Base-by-base conservation (phyloP, 2,797 vertebrate species). In the Dicrostonyx torquatus region DNA sequence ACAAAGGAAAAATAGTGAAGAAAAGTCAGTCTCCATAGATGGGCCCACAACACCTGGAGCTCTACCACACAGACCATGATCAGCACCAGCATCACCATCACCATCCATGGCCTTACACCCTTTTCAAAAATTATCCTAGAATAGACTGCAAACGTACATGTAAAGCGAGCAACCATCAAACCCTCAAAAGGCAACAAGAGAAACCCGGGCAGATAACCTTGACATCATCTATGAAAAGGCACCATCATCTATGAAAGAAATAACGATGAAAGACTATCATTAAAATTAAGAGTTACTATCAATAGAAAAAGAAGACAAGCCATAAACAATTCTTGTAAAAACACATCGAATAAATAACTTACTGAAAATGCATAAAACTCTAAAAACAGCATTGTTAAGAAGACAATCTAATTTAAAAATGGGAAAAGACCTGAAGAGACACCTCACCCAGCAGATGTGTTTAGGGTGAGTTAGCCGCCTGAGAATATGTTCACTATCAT, bases 351-450 rank as follows among this genome's bases (percentile, higher is more conserved):
- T 37, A 87, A 31, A 53, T 68, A 55, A 90, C 14, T 75, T 55
- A 84, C n/a, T 12, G 62, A 92, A 96, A 90, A 90, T 43, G n/a
- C 17, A 80, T 6, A 53, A 87, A 87, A 85, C 29, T 90, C 82
- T 84, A 87, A 90, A 87, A 92, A 90, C 1, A 86, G 53, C 26
- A 94, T 87, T 37, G 75, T 12, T 77, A 75, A 53, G 60, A 77
- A 87, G 82, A 88, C 4, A 88, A 34, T 62, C 40, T 60, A 60
- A 73, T n/a, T 76, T 62, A n/a, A 60, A 88, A 88, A 48, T 87
- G 68, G 26, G 12, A 7, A 26, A 60, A 76, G 40, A 24, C 12
- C 40, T 88, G 20, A 82, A 60, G 5, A 37, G 55, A 62, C 22
- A 87, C 4, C 13, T 48, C n/a, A 43, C 4, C 72, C 76, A 22